Evolutionary conservation across 2,797 vertebrate species (phyloP), one percentile per base, ranked within the genome.

Genomic region (Myotis myotis): DNA sequence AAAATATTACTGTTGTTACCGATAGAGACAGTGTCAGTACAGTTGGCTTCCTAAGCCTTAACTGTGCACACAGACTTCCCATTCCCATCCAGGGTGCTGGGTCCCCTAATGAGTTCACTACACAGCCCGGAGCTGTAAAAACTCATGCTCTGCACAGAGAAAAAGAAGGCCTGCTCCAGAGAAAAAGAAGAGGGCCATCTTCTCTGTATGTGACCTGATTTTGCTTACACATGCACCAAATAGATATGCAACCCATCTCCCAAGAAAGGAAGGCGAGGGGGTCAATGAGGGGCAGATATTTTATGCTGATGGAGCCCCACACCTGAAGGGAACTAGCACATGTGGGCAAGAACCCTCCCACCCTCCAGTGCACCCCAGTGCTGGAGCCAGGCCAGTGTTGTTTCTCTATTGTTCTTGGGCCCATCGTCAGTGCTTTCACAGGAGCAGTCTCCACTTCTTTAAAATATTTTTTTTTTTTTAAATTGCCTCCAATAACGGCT

Each of bases 251-350:
- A 5, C 8, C 33, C 13, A 15, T n/a, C 44, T 60, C 15, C 55
- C 55, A 16, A 53, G 9, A 20, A 15, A 44, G 6, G 3, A 55
- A 84, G 60, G 60, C 5, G 3, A 36, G 9, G 47, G 1, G 3
- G 55, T 13, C 10, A 47, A 33, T 8, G 16, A n/a, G 7, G 25
- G 3, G 5, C 9, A 49, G 3, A 0, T 0, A 0, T 23, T 44
- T 85, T 51, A 47, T 25, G 11, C 22, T 8, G 33, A 68, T 5
- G 22, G 13, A 64, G 1, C 6, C 8, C 44, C 10, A 49, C 15
- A 16, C 15, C 49, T 60, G 57, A 33, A 85, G 71, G 12, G 7
- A 81, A 64, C 60, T 28, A 2, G 10, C 10, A 17, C n/a, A 12
- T 1, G 2, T 47, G 19, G 3, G 17, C 9, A 13, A 38, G n/a